Evolutionary conservation across 1,140 invertebrate species (phyloP).

Genomic region (Cepaea nemoralis): DNA sequence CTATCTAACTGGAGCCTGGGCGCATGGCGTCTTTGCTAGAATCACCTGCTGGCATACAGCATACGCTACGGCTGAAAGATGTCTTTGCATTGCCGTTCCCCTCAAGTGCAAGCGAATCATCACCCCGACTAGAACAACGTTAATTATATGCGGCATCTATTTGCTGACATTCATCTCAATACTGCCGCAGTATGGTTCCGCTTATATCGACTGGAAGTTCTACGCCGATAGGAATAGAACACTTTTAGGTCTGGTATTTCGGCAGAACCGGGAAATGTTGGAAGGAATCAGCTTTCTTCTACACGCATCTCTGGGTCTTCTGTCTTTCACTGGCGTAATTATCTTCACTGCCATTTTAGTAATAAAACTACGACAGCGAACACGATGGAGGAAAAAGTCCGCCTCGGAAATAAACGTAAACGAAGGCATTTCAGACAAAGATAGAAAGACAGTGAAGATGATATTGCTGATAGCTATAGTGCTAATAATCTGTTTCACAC

Average conservation of each 20-base stretch:
- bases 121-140: constrained; percentile 1
- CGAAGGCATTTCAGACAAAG: neutral
- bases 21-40: constrained; percentile 14
- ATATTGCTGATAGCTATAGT: constrained; percentile 10
- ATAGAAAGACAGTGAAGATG: constrained; percentile 20
- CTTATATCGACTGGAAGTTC: constrained; percentile 24
- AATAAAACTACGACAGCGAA: neutral
- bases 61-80: constrained; percentile 14
- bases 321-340: neutral
- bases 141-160: neutral
- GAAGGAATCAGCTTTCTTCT: constrained; percentile 22
- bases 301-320: neutral
- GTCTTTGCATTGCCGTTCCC: constrained; percentile 13
- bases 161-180: neutral
- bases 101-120: constrained; percentile 15
- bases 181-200: neutral
- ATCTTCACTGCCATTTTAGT: constrained; percentile 20
- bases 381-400: constrained; percentile 17
- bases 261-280: neutral
- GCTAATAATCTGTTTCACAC: constrained; percentile 5
- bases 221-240: constrained; percentile 11
- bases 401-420: neutral
- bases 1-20: constrained; percentile 2
- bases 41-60: constrained; percentile 26
- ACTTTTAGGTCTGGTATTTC: constrained; percentile 9